Evolutionary conservation across 1,140 invertebrate genomes (phyloP), one percentile per base, ranked within the genome.

Genomic region (Tetraneura akinire): DNA sequence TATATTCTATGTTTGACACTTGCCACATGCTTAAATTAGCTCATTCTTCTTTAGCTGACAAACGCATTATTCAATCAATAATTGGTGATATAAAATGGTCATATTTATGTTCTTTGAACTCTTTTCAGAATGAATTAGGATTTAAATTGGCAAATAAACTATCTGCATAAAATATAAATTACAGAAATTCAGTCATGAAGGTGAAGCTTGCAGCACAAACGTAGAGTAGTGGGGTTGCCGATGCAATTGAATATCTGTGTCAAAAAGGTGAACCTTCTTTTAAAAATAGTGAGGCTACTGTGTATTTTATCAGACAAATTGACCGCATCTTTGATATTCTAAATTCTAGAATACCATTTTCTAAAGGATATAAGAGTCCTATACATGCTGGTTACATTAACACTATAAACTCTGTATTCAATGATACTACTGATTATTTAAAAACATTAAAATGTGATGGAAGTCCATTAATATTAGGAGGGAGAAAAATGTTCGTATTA

Each of bases 231-330:
- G 53, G 53, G 53, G n/a, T 55, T 10, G 53, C 53, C n/a, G 53
- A 55, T 55, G 21, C 53, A 21, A 55, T 55, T 13, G 53, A 55
- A 55, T 23, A 55, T 55, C 10, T 55, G 9, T 55, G 53, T 55
- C n/a, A 55, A 55, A 55, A 23, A 55, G 53, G 21, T 55, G 53
- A 55, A 55, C 53, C 49, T 51, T 51, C 49, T 51, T 51, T 51
- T 51, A 51, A 4, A n/a, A 51, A 51, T 51, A 51, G 49, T 3
- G 5, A 51, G 9, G 49, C 18, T 51, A n/a, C 18, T 18, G 49
- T 51, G 16, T 14, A 51, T 18, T 51, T 51, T 51, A 51, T 51
- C n/a, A n/a, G n/a, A n/a, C n/a, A n/a, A n/a, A n/a, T n/a, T n/a
- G n/a, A n/a, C n/a, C n/a, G n/a, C n/a, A n/a, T n/a, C n/a, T n/a